Evolutionary conservation across 1,140 invertebrate species (phyloP), one percentile per base, ranked within the genome.

Genomic region (Polypedilum pembai): DNA sequence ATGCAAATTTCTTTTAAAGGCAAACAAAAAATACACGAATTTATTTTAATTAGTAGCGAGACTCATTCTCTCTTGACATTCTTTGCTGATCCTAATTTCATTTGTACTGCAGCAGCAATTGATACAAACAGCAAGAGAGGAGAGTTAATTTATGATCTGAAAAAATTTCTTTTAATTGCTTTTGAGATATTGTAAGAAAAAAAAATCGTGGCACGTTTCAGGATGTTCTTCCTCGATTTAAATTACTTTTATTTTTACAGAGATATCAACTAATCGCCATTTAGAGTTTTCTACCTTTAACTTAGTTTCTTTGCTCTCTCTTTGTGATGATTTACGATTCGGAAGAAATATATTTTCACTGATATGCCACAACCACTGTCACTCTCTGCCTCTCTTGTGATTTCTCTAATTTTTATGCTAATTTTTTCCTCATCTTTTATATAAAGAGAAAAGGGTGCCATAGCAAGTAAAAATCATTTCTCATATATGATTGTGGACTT

Each of bases 111-210:
- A 56, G 10, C 4, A n/a, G 45, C 45, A 56, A 56, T n/a, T n/a
- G n/a, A 15, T n/a, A 56, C 10, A 56, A 56, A 56, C 8, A 45
- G 15, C 8, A 41, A 41, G 10, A 7, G 41, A 45, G 17, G 17
- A 18, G 18, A 69, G 65, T 20, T 69, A 69, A 69, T 69, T 69
- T 69, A 69, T 69, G 65, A 69, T 69, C 65, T 69, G 17, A 21
- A 69, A 21, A 69, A 69, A 69, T 69, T 69, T 20, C 65, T 69
- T 69, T 69, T 69, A 69, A 69, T 69, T 69, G 65, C 65, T 69
- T 69, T 21, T n/a, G 45, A 56, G 45, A 56, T 56, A 56, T 56
- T n/a, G 8, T n/a, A n/a, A n/a, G n/a, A n/a, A 12, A 56, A 56
- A 4, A 3, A n/a, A 56, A 56, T 56, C 45, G n/a, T 56, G 12